phyloP scores from a whole-genome alignment of 2,888 invertebrate species.

The Eueremaeus valkanovi region DNA sequence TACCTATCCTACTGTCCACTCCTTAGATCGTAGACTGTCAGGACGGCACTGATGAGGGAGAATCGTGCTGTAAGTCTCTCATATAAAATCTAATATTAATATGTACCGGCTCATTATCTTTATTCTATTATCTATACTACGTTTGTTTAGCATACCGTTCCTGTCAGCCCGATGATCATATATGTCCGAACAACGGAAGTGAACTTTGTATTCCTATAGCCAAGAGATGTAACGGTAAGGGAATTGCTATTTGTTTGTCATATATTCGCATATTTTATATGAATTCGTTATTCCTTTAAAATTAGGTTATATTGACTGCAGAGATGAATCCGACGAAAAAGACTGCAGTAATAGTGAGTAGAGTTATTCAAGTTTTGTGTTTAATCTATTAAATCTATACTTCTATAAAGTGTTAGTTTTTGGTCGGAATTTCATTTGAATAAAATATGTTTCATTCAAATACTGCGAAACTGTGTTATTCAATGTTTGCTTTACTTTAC shows the following conservation, averaged over 20 bases:
- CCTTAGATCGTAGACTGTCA: slow-evolving; percentile 74
- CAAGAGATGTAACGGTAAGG: slow-evolving; percentile 77
- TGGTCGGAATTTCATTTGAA: too few species aligned
- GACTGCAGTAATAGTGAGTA: slow-evolving; percentile 61
- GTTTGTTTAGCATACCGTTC: slow-evolving; percentile 70
- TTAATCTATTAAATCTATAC: too few species aligned
- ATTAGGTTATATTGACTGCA: slow-evolving; percentile 68
- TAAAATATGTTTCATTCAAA: too few species aligned
- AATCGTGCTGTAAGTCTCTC: slow-evolving; percentile 76
- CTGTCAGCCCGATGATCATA: slow-evolving; percentile 80
- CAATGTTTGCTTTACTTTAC: too few species aligned
- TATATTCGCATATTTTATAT: not conserved
- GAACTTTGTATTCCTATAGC: slow-evolving; percentile 81
- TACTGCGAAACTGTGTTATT: too few species aligned
- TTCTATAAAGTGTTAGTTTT: not conserved
- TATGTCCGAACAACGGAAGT: slow-evolving; percentile 61
- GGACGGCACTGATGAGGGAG: slow-evolving; percentile 89
- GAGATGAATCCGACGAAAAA: slow-evolving; percentile 67
- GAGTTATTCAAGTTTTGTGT: not conserved
- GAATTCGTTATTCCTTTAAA: not conserved
- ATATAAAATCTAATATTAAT: not conserved
- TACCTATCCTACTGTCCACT: too few species aligned
- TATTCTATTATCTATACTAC: not conserved
- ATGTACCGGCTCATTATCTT: too few species aligned
- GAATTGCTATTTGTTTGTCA: not conserved